Conservation (phyloP, 2,797 vertebrate genomes). For the Salarias fasciatus region DNA sequence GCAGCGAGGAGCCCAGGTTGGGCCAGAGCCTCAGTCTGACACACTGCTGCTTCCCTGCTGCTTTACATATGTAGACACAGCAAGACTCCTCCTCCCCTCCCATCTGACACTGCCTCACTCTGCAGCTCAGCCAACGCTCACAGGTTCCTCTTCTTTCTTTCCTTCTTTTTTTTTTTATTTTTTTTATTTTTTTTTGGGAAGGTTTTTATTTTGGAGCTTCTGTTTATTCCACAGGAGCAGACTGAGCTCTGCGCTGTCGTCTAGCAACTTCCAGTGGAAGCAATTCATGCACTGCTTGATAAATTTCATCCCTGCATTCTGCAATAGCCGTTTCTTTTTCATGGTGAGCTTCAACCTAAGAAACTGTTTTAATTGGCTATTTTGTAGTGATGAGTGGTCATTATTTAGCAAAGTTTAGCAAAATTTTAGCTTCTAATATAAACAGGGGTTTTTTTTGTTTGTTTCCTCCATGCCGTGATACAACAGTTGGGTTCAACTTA, state of each 20-base stretch:
- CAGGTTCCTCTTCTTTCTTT: constrained; percentile 44
- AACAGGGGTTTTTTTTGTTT: too few species aligned
- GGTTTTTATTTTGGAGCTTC: constrained; percentile 52
- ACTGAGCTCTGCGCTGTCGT: constrained; percentile 6
- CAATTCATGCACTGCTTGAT: not conserved
- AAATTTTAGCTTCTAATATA: too few species aligned
- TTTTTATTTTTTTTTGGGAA: constrained; percentile 18
- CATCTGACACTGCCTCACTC: constrained; percentile 64
- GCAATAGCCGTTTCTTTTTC: not conserved
- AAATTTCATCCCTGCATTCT: not conserved
- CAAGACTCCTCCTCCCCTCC: constrained; percentile 76
- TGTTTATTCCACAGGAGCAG: constrained; percentile 29
- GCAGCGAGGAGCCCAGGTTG: constrained; percentile 79
- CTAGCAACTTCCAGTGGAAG: constrained; percentile 18
- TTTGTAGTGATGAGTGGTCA: too few species aligned
- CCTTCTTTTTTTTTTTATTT: too few species aligned
- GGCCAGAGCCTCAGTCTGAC: constrained; percentile 80
- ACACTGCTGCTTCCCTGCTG: constrained; percentile 81
- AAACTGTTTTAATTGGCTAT: not conserved
- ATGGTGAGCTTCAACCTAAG: not conserved
- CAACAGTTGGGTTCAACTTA: too few species aligned
- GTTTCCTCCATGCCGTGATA: too few species aligned
- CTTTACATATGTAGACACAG: constrained; percentile 88
- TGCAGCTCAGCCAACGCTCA: constrained; percentile 61
- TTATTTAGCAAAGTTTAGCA: too few species aligned